phyloP scores from a whole-genome alignment of 2,113 vertebrate species.

The Oreochromis niloticus region DNA sequence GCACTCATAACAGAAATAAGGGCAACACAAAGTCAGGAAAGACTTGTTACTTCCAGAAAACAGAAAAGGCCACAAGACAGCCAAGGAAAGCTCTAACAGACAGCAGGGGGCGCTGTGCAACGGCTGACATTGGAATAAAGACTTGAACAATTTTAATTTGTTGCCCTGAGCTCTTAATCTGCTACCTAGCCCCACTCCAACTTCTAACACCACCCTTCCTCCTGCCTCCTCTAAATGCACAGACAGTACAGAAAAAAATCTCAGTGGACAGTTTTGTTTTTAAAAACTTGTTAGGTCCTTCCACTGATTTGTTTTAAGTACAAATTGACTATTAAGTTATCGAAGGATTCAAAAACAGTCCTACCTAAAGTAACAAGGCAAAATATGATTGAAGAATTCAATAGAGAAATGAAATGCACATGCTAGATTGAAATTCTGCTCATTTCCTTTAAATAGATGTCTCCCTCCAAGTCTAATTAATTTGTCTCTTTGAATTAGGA shows the following conservation, averaged over 20 bases:
- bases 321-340: neutral
- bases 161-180: neutral
- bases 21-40: slow-evolving; percentile 23
- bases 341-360: neutral
- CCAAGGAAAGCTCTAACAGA: slow-evolving; percentile 10
- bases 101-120: slow-evolving; percentile 49
- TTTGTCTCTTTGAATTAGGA: neutral
- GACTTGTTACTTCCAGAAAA: slow-evolving; percentile 29
- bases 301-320: neutral
- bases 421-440: neutral
- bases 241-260: neutral
- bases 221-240: neutral
- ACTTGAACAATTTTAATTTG: neutral
- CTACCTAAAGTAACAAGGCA: neutral
- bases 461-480: neutral
- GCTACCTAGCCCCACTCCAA: neutral
- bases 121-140: neutral
- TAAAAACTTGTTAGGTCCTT: neutral
- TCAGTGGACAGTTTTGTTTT: neutral
- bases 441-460: neutral
- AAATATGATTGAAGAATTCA: neutral
- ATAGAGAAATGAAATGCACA: neutral
- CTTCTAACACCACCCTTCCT: neutral
- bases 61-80: slow-evolving; percentile 31
- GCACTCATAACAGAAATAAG: slow-evolving; percentile 43